A percentile compares a stretch with the other conserved stretches of the same genome.
These are phyloP conservation scores for Pseudomyrmex flavicornis DNA, from an alignment of 1,140 invertebrate species.

Conservation along the genomic window DNA sequence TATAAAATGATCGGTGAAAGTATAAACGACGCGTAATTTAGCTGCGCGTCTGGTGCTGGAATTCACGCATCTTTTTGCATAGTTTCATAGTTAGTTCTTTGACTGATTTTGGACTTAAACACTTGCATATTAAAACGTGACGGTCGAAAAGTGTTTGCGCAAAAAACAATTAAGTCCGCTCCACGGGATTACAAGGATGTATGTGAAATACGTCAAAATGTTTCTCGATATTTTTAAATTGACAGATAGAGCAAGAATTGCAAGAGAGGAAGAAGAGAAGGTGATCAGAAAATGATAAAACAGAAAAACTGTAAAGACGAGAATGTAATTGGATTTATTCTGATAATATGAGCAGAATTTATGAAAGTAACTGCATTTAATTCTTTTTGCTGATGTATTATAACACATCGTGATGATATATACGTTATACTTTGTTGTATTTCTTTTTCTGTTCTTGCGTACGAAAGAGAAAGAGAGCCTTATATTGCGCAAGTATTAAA, in stretches of 20 bases:
- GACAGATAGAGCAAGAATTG: neutral
- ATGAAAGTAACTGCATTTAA: no score
- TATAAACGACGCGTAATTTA: slow-evolving; percentile 1
- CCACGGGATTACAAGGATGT: no score
- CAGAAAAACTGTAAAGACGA: neutral
- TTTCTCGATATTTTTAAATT: neutral
- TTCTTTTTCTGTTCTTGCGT: no score
- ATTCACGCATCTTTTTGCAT: slow-evolving; percentile 46
- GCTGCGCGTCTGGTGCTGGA: neutral
- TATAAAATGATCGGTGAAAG: slow-evolving; percentile 46
- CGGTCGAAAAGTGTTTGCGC: slow-evolving; percentile 2
- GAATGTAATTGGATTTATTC: no score
- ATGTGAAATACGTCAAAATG: neutral
- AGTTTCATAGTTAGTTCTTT: slow-evolving; percentile 21
- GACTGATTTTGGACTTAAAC: slow-evolving; percentile 67
- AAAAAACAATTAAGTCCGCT: slow-evolving; percentile 29
- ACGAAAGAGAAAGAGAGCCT: no score
- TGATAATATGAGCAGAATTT: no score
- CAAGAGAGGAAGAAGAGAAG: no score
- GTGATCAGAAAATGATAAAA: neutral
- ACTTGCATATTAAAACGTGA: slow-evolving; percentile 32
- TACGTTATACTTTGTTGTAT: no score
- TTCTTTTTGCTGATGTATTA: no score
- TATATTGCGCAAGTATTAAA: no score
- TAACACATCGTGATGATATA: no score